phyloP scores from a whole-genome alignment of 1,140 invertebrate species.

The Steinernema feltiae region DNA sequence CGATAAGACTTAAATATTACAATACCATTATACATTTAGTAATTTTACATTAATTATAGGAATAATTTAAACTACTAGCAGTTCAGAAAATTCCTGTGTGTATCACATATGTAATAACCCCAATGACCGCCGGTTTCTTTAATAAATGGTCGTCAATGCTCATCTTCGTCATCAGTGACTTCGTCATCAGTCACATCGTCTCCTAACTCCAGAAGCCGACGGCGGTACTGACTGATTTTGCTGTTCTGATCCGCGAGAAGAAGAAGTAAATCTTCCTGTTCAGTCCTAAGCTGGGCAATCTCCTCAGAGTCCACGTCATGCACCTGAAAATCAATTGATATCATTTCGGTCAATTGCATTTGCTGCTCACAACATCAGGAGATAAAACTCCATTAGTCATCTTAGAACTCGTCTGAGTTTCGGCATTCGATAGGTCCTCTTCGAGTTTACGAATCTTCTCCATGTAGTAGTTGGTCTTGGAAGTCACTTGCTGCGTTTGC shows the following conservation, averaged over 20 bases:
- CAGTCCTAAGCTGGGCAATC: conserved; percentile 70
- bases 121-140: neutral
- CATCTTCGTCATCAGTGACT: conserved; percentile 38
- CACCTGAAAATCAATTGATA: conserved; percentile 17
- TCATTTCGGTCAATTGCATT: too few species aligned
- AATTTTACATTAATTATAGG: neutral
- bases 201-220: conserved; percentile 67
- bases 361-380: too few species aligned
- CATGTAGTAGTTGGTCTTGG: neutral
- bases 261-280: conserved; percentile 81
- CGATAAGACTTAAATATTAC: neutral
- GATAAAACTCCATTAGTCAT: neutral
- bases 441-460: neutral
- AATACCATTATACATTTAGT: neutral
- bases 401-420: neutral
- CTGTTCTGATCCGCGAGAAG: conserved; percentile 75
- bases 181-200: conserved; percentile 60
- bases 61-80: neutral
- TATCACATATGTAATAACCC: neutral
- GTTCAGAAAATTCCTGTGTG: too few species aligned
- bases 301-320: conserved; percentile 59
- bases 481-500: conserved; percentile 34
- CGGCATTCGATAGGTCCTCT: neutral
- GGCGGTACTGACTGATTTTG: conserved; percentile 70
- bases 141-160: neutral